phyloP scores from a whole-genome alignment of 2,888 invertebrate genomes.

The Cybosia mesomella region DNA sequence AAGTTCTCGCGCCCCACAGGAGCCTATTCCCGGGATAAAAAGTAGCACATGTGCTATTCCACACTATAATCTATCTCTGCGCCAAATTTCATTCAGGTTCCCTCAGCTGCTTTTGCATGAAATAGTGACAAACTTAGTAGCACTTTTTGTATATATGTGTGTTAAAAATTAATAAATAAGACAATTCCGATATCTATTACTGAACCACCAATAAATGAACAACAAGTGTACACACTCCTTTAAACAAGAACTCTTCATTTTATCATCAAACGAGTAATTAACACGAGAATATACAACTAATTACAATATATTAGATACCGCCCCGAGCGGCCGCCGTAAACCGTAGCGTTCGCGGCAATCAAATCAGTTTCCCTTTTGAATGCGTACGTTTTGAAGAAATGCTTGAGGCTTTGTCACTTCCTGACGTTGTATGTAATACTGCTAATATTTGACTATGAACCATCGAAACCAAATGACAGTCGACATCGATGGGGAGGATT shows the following conservation, averaged over 20 bases:
- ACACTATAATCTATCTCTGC: too few relatives aligned
- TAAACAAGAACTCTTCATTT: conserved; percentile 14
- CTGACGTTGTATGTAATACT: neutral
- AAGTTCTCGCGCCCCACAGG: too few relatives aligned
- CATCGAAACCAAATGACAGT: too few relatives aligned
- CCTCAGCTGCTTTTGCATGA: too few relatives aligned
- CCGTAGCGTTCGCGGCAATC: conserved; percentile 5
- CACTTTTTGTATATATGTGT: too few relatives aligned
- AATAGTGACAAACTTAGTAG: too few relatives aligned
- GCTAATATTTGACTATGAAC: too few relatives aligned
- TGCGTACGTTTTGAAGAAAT: neutral
- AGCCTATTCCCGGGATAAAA: too few relatives aligned
- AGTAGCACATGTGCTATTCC: too few relatives aligned
- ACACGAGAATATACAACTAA: conserved; percentile 20
- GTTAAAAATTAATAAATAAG: too few relatives aligned
- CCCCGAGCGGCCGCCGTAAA: neutral
- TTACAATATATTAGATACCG: conserved; percentile 20
- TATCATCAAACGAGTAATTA: conserved; percentile 21
- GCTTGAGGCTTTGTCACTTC: neutral
- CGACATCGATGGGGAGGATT: too few relatives aligned
- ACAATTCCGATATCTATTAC: neutral
- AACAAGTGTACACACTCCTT: neutral
- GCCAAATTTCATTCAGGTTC: too few relatives aligned
- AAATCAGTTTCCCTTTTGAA: conserved; percentile 10
- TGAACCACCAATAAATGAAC: neutral